Conservation (phyloP, 2,888 invertebrate species). For the Balanococcus diminutus region DNA sequence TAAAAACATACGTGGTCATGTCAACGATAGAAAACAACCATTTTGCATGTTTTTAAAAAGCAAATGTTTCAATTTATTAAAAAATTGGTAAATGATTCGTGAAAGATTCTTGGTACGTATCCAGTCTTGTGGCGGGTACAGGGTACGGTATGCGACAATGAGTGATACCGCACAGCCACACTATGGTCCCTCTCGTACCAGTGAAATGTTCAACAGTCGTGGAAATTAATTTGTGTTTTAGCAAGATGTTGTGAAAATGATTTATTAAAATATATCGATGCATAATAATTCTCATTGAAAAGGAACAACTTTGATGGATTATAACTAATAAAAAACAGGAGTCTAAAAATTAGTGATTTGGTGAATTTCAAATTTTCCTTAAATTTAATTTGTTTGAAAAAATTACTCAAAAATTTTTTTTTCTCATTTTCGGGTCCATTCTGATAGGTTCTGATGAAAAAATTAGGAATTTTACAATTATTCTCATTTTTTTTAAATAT, state of each 20-base stretch:
- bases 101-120: conserved; percentile 20
- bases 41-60: background rate
- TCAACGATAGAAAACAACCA: background rate
- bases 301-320: no score
- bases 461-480: no score
- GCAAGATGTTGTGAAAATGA: conserved; percentile 17
- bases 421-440: no score
- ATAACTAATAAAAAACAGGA: no score
- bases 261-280: conserved; percentile 18
- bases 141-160: background rate
- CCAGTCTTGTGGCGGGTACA: background rate
- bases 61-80: conserved; percentile 14
- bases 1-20: no score
- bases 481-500: no score
- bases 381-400: no score
- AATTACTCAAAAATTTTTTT: no score
- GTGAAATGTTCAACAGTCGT: conserved; percentile 10
- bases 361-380: no score
- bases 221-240: conserved; percentile 21
- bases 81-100: conserved; percentile 26
- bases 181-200: background rate
- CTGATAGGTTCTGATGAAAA: no score
- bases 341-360: no score
- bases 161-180: background rate
- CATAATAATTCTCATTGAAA: no score